Base-by-base conservation (phyloP, 2,888 invertebrate species). In the Conomelus anceps region DNA sequence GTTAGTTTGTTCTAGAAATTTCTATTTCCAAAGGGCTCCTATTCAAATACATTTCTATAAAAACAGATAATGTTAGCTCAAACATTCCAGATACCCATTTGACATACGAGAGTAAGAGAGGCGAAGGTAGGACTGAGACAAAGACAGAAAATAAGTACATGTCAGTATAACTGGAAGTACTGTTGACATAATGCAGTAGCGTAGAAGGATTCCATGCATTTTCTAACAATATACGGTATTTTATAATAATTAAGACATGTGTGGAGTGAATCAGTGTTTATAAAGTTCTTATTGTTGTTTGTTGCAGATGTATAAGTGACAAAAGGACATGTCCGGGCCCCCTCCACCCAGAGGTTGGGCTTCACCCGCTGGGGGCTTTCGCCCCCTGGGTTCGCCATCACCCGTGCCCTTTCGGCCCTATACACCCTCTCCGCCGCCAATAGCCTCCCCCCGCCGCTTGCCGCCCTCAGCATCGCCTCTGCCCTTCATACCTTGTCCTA, bases 401-500 rank as follows among this genome's bases (percentile, higher is more conserved):
- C 91, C 91, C n/a, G 88, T 90, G 26, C 91, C 91, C 88, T 91
- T 91, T 87, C 88, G 88, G 84, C 89, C 90, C 20, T 91, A 90
- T 63, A 91, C 91, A 23, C 91, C 91, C 9, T 91, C 91, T 6
- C 91, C 90, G 20, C 91, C 91, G 13, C 90, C 90, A 34, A 89
- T 90, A 23, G 89, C 88, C 17, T 88, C 90, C 29, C 88, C 90
- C 22, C 89, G 90, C 29, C 29, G 90, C 22, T 86, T 89, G 7
- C 89, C 90, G 85, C 87, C 90, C 89, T 89, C 91, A 3, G 89
- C 91, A 22, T 90, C 91, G 17, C 90, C 90, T 11, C 90, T 91
- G 91, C 94, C 94, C 0, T 94, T 93, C 91, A 94, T 96, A 92
- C 95, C 96, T 92, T 94, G 96, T 91, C 96, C 96, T 20, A 93